Base-by-base conservation (phyloP, 2,888 invertebrate species). In the Diplazon laetatorius region DNA sequence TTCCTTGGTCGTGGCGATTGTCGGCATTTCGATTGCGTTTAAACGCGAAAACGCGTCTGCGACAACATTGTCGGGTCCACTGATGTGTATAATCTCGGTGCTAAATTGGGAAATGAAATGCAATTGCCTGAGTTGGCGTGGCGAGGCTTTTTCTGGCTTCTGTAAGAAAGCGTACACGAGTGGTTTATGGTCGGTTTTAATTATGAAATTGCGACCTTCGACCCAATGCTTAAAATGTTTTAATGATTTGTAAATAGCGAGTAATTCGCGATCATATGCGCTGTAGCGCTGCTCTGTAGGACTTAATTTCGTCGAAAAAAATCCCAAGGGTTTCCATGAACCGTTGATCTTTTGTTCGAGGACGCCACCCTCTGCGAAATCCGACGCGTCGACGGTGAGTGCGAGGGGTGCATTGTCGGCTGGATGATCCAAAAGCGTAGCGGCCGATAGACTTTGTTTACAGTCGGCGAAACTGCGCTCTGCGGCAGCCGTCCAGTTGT, bases 321-420 rank as follows among this genome's bases (percentile, higher is more conserved):
- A 60, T 8, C 70, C 60, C 4, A 70, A 8, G 1, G 52, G 70
- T 16, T 71, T 8, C 70, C 70, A 70, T 8, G 42, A 37, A 5
- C 70, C 65, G 2, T 76, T 39, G 8, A 35, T 18, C 2, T 8
- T 10, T 59, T 87, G 84, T 37, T 87, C 78, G 0, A 88, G 75
- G 0, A 75, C 79, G 0, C 83, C 85, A 6, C 85, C 85, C 0
- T 86, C 78, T 0, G 83, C 83, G 0, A 70, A 22, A 18, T 85
- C 82, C 3, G 86, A 86, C 2, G 85, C 84, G 57, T 85, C 85
- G 1, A 70, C 71, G 0, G 50, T 14, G 0, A 82, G 25, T 4
- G 62, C 8, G 1, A 80, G 39, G 16, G 59, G 46, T 12, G 76
- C 68, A 25, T 59, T 22, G 6, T 39, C 3, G 1, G 39, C 25